Base-by-base conservation (phyloP, 2,797 vertebrate species). In the Neopelma chrysocephalum region DNA sequence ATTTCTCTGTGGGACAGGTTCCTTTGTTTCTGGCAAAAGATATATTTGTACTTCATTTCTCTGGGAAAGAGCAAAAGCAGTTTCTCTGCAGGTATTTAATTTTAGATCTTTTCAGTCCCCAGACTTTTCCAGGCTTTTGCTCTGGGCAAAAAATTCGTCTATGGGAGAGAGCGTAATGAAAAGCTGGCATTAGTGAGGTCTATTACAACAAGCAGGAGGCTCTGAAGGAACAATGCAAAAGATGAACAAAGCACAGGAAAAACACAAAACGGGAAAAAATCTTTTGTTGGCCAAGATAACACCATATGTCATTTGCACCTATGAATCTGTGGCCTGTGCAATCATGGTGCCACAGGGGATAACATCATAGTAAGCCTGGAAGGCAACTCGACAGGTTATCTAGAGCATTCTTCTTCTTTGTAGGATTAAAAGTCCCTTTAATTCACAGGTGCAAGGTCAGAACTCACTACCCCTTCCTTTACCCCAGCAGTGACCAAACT, bases 101-200 rank as follows among this genome's bases (percentile, higher is more conserved):
- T 95, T 91, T 69, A 81, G 85, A 86, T 78, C 40, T 70, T 68
- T 94, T 77, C 77, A 84, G 85, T 66, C 50, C 62, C 54, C n/a
- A 43, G 70, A 32, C 29, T 54, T 79, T 43, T 47, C 90, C 61
- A 72, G 45, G 25, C 29, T 88, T 88, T 93, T 71, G 84, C 79
- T 93, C 42, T 88, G 80, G 73, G 86, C 76, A 92, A 60, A 62
- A 92, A 58, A 92, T 66, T 51, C 71, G 43, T 69, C 50, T 82
- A 9, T 54, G 50, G 65, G 69, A 83, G 80, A 61, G 34, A 45
- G 20, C 14, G 20, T 27, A 85, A 91, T 50, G 65, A 88, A 86
- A 93, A 94, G 19, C 65, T 81, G 42, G 36, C 32, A 7, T 22
- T 68, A 82, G 31, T 68, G 50, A 78, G 31, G 19, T 61, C 45